phyloP scores from a whole-genome alignment of 2,888 invertebrate genomes.

The Melanostoma mellinum region DNA sequence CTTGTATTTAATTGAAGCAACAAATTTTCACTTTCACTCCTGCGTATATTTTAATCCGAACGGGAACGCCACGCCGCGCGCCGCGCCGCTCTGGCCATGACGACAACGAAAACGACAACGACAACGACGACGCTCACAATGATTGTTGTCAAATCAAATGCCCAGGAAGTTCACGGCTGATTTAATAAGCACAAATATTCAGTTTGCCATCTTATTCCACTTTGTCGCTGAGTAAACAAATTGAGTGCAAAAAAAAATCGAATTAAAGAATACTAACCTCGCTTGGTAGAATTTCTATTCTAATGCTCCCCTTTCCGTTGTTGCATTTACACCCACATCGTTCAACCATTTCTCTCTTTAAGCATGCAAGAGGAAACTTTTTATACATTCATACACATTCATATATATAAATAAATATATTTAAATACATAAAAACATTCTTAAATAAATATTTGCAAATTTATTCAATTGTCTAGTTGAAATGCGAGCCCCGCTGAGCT shows the following conservation, averaged over 20 bases:
- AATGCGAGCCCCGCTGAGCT: constrained; percentile 21
- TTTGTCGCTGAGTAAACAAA: constrained; percentile 48
- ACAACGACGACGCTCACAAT: constrained; percentile 6
- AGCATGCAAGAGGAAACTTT: constrained; percentile 8
- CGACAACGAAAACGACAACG: background rate
- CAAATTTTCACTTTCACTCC: constrained; percentile 39
- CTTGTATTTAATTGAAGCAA: constrained; percentile 52
- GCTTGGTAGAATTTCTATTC: constrained; percentile 27
- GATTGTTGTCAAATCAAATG: constrained; percentile 56
- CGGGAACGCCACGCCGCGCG: no score
- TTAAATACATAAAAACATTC: constrained; percentile 52
- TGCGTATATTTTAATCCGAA: background rate
- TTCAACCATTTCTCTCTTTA: constrained; percentile 7
- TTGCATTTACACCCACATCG: no score
- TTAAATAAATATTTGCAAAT: constrained; percentile 61
- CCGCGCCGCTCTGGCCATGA: background rate
- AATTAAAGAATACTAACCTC: constrained; percentile 54
- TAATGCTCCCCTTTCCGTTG: constrained; percentile 8
- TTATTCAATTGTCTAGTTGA: constrained; percentile 63
- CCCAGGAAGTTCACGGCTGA: constrained; percentile 45
- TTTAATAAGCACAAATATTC: constrained; percentile 38
- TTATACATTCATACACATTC: no score
- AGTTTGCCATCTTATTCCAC: constrained; percentile 36
- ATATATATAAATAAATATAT: constrained; percentile 45
- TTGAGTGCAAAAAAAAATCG: constrained; percentile 62